Evolutionary conservation across 1,140 invertebrate genomes (phyloP).

Genomic region (Aphaenogaster floridana): DNA sequence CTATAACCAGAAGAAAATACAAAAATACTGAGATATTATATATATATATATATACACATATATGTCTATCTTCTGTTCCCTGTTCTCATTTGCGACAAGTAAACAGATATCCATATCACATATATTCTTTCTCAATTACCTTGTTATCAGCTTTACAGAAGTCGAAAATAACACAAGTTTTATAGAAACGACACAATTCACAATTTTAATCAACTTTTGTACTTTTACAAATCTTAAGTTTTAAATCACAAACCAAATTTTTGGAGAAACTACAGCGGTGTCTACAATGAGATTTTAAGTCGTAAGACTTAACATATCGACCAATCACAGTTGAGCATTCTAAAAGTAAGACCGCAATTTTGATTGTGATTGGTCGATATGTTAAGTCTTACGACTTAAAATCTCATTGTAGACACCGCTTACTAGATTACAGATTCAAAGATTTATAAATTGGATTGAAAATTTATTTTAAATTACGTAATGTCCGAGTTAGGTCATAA

Average conservation of each 20-base stretch:
- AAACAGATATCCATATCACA: constrained; percentile 19
- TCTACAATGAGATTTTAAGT: too few relatives aligned
- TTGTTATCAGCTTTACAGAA: background rate
- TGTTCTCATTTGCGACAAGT: background rate
- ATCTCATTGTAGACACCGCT: too few relatives aligned
- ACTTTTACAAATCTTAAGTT: too few relatives aligned
- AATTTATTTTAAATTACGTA: background rate
- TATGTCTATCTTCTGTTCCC: background rate
- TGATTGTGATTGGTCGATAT: too few relatives aligned
- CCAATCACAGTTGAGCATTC: too few relatives aligned
- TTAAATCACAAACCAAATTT: background rate
- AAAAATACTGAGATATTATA: background rate
- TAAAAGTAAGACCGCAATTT: too few relatives aligned
- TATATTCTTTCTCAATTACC: constrained; percentile 1
- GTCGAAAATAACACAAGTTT: constrained; percentile 23
- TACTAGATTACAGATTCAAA: constrained; percentile 22
- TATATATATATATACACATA: background rate
- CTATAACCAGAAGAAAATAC: background rate
- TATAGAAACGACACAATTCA: background rate
- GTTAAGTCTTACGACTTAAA: too few relatives aligned
- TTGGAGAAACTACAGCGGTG: background rate
- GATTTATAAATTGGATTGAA: background rate
- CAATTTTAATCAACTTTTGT: background rate
- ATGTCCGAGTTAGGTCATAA: background rate
- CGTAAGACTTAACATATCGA: too few relatives aligned